Base-by-base conservation (phyloP, 2,113 vertebrate species). In the Pogona vitticeps region DNA sequence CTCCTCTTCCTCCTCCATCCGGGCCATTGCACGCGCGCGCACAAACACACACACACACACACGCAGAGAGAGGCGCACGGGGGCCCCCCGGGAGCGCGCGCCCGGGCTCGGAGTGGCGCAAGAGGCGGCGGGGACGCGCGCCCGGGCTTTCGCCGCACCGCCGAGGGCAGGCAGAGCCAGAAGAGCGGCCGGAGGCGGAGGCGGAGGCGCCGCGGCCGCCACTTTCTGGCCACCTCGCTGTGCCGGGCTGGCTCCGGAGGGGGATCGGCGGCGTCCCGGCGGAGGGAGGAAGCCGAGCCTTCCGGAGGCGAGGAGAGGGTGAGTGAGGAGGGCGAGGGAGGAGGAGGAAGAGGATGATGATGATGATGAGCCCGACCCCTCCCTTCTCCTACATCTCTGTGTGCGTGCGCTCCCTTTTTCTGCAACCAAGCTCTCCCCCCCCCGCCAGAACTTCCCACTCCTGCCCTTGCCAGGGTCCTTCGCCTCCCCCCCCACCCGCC, bases 1-100 rank as follows among this genome's bases (percentile, higher is more conserved):
- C 31, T 86, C 18, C 77, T n/a, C n/a, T n/a, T 86, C 12, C 80
- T 65, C 40, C 20, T 40, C 23, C 86, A 92, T 91, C 91, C 91
- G 88, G 91, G 91, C 84, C 90, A 71, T 68, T 18, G 61, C 2
- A 65, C 42, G 23, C 3, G 6, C 38, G 40, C 63, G 52, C n/a
- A 38, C 21, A 12, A 31, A 28, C 26, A 6, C 2, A 26, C 33
- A 23, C 67, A 28, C 33, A 6, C 4, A 17, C 17, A 26, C 15
- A 36, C 78, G 2, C 26, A 15, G 20, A 17, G 28, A n/a, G n/a
- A n/a, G n/a, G n/a, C n/a, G n/a, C n/a, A n/a, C n/a, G 38, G 4
- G 36, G 61, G 40, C 9, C 1, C 46, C 12, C 21, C 33, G 23
- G 6, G 4, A 23, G 18, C 68, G 72, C 42, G 26, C 33, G 56